Evolutionary conservation across 2,113 vertebrate species (phyloP).

Genomic region (Platanista minor): DNA sequence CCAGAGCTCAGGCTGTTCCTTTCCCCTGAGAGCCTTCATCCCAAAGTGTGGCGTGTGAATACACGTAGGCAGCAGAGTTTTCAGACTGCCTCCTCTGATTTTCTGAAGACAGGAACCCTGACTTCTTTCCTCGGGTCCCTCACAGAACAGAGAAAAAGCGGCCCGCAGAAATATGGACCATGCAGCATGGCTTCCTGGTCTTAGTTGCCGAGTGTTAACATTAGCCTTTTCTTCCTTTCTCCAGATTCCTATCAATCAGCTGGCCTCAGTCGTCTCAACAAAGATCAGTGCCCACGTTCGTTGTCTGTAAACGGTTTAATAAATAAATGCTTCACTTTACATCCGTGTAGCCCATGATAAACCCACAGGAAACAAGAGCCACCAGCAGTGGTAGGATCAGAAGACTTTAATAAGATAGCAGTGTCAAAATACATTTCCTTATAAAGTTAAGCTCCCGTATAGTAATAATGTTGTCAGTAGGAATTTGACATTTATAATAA

Average conservation of each 20-base stretch:
- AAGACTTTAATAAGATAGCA: slow-evolving; percentile 99
- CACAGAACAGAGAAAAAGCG: neutral
- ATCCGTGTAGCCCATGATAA: slow-evolving; percentile 66
- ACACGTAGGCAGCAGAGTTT: accelerated
- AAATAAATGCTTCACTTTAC: slow-evolving; percentile 75
- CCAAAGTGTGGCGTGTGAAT: too few relatives aligned
- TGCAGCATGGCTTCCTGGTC: neutral
- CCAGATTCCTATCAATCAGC: neutral
- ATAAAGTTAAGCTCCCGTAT: slow-evolving; percentile 91
- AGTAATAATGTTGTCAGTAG: slow-evolving; percentile 90
- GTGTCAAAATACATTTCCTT: slow-evolving; percentile 98
- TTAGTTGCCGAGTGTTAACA: neutral
- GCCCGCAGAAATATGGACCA: neutral
- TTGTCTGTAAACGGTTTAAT: slow-evolving; percentile 78
- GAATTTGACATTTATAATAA: slow-evolving; percentile 84
- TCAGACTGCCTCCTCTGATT: neutral
- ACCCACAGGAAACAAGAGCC: slow-evolving; percentile 77
- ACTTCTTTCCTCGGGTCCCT: neutral
- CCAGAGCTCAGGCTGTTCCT: neutral
- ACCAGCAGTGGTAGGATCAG: slow-evolving; percentile 85
- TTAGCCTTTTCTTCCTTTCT: neutral
- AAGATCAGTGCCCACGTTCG: slow-evolving; percentile 72
- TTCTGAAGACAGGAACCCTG: neutral
- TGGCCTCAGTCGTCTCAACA: slow-evolving; percentile 23
- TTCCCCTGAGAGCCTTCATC: neutral